Percentiles rank a stretch among this genome's conserved stretches.
phyloP scores from a whole-genome alignment of 2,113 vertebrate species.

The Epinephelus cyanopodus region DNA sequence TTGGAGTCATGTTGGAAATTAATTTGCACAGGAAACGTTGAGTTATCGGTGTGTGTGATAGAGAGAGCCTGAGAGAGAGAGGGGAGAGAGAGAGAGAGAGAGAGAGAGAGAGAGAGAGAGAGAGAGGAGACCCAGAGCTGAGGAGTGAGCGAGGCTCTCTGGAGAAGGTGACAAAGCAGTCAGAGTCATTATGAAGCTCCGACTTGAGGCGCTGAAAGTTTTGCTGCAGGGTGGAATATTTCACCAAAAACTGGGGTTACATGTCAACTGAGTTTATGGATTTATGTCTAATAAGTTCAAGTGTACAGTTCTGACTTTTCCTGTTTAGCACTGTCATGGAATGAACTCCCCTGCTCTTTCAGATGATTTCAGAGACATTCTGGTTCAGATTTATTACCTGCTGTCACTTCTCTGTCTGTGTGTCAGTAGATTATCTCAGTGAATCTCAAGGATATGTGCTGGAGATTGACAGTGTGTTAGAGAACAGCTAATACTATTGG shows the following conservation, averaged over 20 bases:
- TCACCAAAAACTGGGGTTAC: neutral
- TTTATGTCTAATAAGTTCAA: neutral
- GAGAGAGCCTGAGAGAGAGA: neutral
- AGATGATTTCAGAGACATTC: neutral
- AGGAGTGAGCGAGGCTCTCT: slow-evolving; percentile 10
- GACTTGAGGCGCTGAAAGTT: neutral
- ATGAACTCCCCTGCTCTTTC: neutral
- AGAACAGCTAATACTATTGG: neutral
- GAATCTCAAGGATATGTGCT: neutral
- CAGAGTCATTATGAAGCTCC: slow-evolving; percentile 47
- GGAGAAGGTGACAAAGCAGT: slow-evolving; percentile 37
- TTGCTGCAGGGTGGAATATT: slow-evolving; percentile 25
- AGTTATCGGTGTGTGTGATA: slow-evolving; percentile 19
- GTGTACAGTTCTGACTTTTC: neutral
- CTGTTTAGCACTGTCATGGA: slow-evolving; percentile 1
- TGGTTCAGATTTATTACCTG: neutral
- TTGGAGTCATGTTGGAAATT: slow-evolving; percentile 60
- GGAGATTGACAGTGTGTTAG: neutral
- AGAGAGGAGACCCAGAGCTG: neutral
- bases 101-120: neutral
- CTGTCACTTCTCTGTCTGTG: neutral
- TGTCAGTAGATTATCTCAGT: neutral
- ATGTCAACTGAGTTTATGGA: neutral
- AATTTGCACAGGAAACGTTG: slow-evolving; percentile 65
- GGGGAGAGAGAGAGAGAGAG: neutral